Conservation (phyloP, 1,140 invertebrate genomes). For the Leguminivora glycinivorella region DNA sequence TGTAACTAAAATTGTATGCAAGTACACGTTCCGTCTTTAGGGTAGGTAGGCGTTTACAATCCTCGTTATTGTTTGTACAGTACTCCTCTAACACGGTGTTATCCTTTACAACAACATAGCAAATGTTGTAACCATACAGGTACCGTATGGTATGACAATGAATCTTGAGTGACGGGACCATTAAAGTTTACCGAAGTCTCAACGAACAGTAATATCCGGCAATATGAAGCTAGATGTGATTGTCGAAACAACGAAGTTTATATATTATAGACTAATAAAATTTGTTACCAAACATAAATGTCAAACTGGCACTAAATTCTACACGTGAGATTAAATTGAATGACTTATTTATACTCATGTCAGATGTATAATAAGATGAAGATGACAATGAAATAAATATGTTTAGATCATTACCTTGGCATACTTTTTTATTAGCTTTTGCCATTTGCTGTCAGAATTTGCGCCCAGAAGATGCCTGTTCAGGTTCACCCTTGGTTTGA, state of each 20-base stretch:
- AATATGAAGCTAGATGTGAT: neutral
- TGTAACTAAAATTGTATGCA: too few relatives aligned
- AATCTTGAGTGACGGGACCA: neutral
- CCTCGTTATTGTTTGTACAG: slow-evolving; percentile 6
- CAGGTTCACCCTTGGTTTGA: too few relatives aligned
- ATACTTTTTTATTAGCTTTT: too few relatives aligned
- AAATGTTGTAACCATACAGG: neutral
- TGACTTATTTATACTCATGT: too few relatives aligned
- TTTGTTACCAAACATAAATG: neutral
- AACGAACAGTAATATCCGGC: slow-evolving; percentile 5
- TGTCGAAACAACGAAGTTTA: neutral
- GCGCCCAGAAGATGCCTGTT: too few relatives aligned
- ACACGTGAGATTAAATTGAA: too few relatives aligned
- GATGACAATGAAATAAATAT: too few relatives aligned
- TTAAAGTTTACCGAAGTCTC: slow-evolving; percentile 1
- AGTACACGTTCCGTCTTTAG: too few relatives aligned
- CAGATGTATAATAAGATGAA: too few relatives aligned
- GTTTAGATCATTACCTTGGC: too few relatives aligned
- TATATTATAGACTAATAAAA: neutral
- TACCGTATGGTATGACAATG: neutral
- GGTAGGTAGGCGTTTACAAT: neutral
- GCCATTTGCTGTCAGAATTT: too few relatives aligned
- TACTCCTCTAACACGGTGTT: neutral
- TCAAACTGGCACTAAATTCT: neutral
- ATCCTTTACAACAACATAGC: slow-evolving; percentile 3